A percentile compares a stretch with the other conserved stretches of the same genome.
These are phyloP conservation scores for Thryonomys swinderianus DNA, from an alignment of 2,113 vertebrate genomes.

Conservation along the genomic window DNA sequence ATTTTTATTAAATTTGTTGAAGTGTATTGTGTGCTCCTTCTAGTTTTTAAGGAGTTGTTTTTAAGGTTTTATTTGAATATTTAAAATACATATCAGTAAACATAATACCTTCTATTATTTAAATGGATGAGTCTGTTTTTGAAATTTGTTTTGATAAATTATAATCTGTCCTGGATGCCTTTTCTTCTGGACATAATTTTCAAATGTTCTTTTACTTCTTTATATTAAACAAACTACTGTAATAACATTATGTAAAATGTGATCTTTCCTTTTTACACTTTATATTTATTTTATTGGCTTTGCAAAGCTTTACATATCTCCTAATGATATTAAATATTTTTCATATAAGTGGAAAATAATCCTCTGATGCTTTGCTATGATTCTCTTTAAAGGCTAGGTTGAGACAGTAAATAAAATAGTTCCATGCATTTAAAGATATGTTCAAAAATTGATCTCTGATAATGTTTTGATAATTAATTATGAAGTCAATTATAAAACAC, in stretches of 20 bases:
- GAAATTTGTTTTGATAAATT: conserved; percentile 36
- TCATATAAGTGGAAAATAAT: neutral
- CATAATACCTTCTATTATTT: neutral
- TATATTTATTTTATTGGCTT: conserved; percentile 19
- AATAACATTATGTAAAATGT: neutral
- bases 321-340: neutral
- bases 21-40: neutral
- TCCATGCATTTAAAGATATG: neutral
- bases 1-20: conserved; percentile 20
- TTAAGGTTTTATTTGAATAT: neutral
- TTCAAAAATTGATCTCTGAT: neutral
- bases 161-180: neutral
- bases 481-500: neutral
- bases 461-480: neutral
- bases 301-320: neutral
- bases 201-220: neutral
- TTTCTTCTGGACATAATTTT: neutral
- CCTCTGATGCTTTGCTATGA: neutral
- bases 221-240: conserved; percentile 15
- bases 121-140: neutral
- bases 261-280: neutral
- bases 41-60: neutral
- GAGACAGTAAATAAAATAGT: neutral
- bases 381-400: neutral
- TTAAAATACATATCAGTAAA: conserved; percentile 19